Percentiles rank a stretch among this genome's conserved stretches.
phyloP scores from a whole-genome alignment of 2,888 invertebrate genomes.

The Meloe dianella region DNA sequence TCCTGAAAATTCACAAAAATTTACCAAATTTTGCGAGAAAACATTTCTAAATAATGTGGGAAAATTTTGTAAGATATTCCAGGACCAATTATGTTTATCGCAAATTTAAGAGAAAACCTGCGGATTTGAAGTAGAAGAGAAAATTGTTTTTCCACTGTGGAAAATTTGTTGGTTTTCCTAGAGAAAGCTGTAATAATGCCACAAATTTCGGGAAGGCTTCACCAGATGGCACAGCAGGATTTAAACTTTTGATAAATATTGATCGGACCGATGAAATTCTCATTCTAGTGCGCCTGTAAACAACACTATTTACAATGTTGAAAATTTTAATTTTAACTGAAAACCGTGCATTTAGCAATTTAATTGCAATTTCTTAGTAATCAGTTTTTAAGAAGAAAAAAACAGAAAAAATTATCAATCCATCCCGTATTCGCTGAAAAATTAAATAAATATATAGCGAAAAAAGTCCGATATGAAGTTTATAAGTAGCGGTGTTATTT shows the following conservation, averaged over 20 bases:
- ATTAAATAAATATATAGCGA: conserved; percentile 3
- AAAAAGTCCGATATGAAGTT: conserved; percentile 36
- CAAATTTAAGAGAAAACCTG: too few relatives aligned
- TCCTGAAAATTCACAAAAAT: neutral
- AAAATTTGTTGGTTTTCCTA: neutral
- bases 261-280: neutral
- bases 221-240: conserved; percentile 1
- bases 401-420: neutral
- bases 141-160: neutral
- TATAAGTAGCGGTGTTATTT: conserved; percentile 43
- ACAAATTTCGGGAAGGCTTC: neutral
- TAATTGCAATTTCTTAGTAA: neutral
- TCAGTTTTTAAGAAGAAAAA: neutral
- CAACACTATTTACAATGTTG: neutral
- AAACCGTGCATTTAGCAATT: neutral
- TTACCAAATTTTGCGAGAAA: too few relatives aligned
- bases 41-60: too few relatives aligned
- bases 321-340: neutral
- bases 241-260: neutral
- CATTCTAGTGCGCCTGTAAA: neutral
- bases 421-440: neutral
- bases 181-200: neutral
- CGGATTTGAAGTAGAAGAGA: neutral
- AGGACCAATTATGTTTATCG: too few relatives aligned
- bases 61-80: too few relatives aligned